phyloP scores from a whole-genome alignment of 2,888 invertebrate genomes.

The Autographa gamma region DNA sequence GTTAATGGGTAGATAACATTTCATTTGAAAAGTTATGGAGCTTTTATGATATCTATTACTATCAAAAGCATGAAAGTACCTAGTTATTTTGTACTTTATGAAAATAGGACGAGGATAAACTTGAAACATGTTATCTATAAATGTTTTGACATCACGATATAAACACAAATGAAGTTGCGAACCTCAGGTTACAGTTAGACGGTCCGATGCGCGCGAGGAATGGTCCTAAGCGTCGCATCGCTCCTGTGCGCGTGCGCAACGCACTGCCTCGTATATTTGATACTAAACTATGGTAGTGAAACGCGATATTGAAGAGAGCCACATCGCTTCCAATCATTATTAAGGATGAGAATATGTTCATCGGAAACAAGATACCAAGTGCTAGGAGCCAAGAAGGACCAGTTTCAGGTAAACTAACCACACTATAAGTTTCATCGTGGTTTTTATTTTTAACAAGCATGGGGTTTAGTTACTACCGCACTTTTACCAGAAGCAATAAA shows the following conservation, averaged over 20 bases:
- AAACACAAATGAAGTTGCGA: neutral
- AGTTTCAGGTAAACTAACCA: slow-evolving; percentile 12
- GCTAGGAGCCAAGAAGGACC: slow-evolving; percentile 12
- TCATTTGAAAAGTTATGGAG: too few species aligned
- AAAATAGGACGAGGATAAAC: too few species aligned
- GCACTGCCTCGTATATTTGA: slow-evolving; percentile 11
- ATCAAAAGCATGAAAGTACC: too few species aligned
- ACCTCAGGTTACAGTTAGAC: neutral
- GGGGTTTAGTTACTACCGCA: neutral
- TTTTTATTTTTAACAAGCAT: neutral
- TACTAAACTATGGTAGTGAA: slow-evolving; percentile 38
- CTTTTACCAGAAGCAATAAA: slow-evolving; percentile 16
- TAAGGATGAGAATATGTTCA: slow-evolving; percentile 42
- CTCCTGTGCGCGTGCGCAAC: slow-evolving; percentile 11
- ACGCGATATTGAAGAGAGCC: slow-evolving; percentile 36
- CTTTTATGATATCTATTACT: too few species aligned
- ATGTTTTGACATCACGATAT: neutral
- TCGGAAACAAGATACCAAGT: slow-evolving; percentile 38
- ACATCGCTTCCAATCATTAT: slow-evolving; percentile 50
- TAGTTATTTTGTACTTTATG: too few species aligned
- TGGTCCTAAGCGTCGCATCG: neutral
- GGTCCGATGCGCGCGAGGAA: slow-evolving; percentile 8
- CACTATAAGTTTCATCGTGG: slow-evolving; percentile 13
- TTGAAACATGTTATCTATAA: neutral
- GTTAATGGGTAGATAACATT: too few species aligned